Evolutionary conservation across 2,888 invertebrate species (phyloP).

Genomic region (Rugalucina vietnamica): DNA sequence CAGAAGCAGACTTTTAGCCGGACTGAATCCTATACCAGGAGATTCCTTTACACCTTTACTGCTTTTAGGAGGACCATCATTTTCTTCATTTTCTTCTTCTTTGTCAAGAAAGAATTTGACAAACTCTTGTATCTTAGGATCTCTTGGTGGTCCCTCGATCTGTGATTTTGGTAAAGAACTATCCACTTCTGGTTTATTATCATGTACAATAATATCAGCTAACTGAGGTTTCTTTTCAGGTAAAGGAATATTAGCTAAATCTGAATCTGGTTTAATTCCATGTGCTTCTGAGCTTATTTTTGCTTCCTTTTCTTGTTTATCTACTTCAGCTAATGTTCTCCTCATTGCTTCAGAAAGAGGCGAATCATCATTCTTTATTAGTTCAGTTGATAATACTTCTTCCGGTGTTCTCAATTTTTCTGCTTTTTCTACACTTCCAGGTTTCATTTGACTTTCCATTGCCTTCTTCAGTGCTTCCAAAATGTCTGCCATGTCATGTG

Average conservation of each 20-base stretch:
- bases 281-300: too few species aligned
- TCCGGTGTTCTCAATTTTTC: neutral
- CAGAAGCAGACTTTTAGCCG: neutral
- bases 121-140: neutral
- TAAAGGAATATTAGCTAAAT: neutral
- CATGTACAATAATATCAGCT: too few species aligned
- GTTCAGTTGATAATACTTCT: neutral
- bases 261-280: too few species aligned
- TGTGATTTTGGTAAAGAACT: too few species aligned
- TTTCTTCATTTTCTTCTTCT: neutral
- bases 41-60: neutral
- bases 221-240: too few species aligned
- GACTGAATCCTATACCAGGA: neutral
- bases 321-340: conserved; percentile 48
- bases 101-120: neutral
- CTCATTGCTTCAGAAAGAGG: conserved; percentile 45
- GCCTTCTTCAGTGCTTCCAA: conserved; percentile 4
- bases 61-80: neutral
- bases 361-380: neutral
- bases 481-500: neutral
- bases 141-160: too few species aligned
- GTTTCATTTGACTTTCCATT: neutral
- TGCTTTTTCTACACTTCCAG: neutral
- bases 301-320: neutral
- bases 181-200: too few species aligned